Evolutionary conservation across 2,113 vertebrate species (phyloP).

Genomic region (Phasianus colchicus): DNA sequence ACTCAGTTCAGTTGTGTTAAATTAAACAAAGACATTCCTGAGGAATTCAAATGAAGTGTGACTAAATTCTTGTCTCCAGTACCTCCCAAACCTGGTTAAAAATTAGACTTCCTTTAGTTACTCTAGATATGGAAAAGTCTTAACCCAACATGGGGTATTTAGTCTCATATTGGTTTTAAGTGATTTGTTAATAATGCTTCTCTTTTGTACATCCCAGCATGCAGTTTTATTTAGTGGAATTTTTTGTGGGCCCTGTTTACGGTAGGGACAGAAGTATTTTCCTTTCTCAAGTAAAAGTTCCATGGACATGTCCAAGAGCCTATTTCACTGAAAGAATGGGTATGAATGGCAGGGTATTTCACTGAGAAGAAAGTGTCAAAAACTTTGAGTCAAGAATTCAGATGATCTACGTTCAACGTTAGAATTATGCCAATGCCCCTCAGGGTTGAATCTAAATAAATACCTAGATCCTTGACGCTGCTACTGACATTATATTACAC

Average conservation of each 20-base stretch:
- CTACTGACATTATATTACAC: not conserved
- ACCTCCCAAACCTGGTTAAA: constrained; percentile 72
- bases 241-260: not conserved
- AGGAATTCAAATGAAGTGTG: constrained; percentile 69
- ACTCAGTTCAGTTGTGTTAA: constrained; percentile 54
- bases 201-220: constrained; percentile 71
- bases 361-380: constrained; percentile 12
- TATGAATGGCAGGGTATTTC: constrained; percentile 14
- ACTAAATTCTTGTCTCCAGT: constrained; percentile 77
- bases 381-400: constrained; percentile 46
- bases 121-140: constrained; percentile 31
- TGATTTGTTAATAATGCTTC: constrained; percentile 56
- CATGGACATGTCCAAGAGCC: not conserved
- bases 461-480: not conserved
- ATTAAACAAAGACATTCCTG: constrained; percentile 77
- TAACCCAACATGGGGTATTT: constrained; percentile 61
- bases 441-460: constrained; percentile 27
- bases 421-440: constrained; percentile 20
- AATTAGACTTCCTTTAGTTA: constrained; percentile 62
- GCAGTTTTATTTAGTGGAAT: constrained; percentile 26
- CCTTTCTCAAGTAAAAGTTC: not conserved
- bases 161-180: constrained; percentile 49
- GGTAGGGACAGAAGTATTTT: not conserved
- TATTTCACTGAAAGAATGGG: not conserved
- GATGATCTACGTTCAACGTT: constrained; percentile 19